Evolutionary conservation across 2,797 vertebrate species (phyloP), one percentile per base, ranked within the genome.

Genomic region (Acropternis orthonyx): DNA sequence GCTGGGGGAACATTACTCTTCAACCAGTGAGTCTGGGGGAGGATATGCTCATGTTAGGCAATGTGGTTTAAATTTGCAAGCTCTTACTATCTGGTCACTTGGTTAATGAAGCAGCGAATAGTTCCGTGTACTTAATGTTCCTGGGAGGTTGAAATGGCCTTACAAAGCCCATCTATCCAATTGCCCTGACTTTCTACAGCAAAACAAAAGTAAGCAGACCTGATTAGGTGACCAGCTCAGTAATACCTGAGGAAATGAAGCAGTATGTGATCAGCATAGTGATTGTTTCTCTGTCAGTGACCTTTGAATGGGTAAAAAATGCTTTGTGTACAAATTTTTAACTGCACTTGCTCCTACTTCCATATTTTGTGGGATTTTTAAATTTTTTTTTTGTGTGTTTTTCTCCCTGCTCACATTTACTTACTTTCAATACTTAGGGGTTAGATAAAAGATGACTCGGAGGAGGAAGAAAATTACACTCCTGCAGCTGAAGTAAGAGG

Each of bases 81-180:
- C 63, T 27, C 7, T 91, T 95, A 62, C 86, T 96, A 55, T 94
- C 93, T 96, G 87, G 80, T 96, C 88, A 82, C 65, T 95, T 94
- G 71, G 77, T 92, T 95, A 93, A 96, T 66, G 91, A 93, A 94
- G 71, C 56, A 3, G 46, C 79, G 67, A 86, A 58, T 95, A 84
- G 84, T 90, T 91, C 84, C 84, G 48, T 84, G 56, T 84, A 16
- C 71, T 71, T 92, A 69, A 78, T 74, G 80, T 83, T 92, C 82
- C 81, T 68, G 56, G 37, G 74, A 92, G 82, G n/a, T 44, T 75
- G 78, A 61, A 86, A 85, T 85, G 78, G 41, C 43, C 24, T 79
- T 88, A 54, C 93, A 81, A 93, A 73, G 39, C 41, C 41, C 30
- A 2, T 72, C 62, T 90, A 34, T 58, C 58, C 32, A 61, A 37